phyloP scores from a whole-genome alignment of 2,888 invertebrate genomes.

The Polylopha cassiicola region DNA sequence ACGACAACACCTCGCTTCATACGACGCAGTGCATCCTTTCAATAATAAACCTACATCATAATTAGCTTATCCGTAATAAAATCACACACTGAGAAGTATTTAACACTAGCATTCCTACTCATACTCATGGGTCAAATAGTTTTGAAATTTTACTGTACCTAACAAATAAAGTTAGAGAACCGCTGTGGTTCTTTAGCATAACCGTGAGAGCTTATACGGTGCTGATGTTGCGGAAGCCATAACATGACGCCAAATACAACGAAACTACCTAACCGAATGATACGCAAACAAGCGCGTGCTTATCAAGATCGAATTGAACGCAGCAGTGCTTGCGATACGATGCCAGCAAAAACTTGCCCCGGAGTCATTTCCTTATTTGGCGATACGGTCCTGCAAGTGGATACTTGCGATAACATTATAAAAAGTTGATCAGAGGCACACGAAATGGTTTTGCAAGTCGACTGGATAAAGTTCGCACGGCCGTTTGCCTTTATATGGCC shows the following conservation, averaged over 20 bases:
- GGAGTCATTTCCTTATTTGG: conserved; percentile 51
- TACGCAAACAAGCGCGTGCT: conserved; percentile 53
- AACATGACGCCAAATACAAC: conserved; percentile 12
- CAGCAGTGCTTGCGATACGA: conserved; percentile 36
- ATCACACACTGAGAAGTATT: too few species aligned
- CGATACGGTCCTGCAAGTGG: conserved; percentile 56
- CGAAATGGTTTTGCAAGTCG: conserved; percentile 60
- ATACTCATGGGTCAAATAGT: conserved; percentile 22
- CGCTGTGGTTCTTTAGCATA: conserved; percentile 18
- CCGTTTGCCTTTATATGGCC: conserved; percentile 53
- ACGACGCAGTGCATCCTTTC: conserved; percentile 20
- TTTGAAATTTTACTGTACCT: conserved; percentile 18
- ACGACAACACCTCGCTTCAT: conserved; percentile 29
- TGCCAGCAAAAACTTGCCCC: conserved; percentile 58
- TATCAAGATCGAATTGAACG: conserved; percentile 64
- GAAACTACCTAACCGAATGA: conserved; percentile 36
- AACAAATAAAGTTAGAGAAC: conserved; percentile 7
- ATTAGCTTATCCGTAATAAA: conserved; percentile 26
- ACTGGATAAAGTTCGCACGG: conserved; percentile 58
- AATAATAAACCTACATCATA: conserved; percentile 23
- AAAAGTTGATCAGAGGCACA: conserved; percentile 64
- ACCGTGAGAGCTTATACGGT: conserved; percentile 16
- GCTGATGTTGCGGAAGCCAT: conserved; percentile 5
- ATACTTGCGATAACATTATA: conserved; percentile 59
- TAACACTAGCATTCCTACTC: too few species aligned